Conservation (phyloP, 2,797 vertebrate species). For the Miichthys miiuy region DNA sequence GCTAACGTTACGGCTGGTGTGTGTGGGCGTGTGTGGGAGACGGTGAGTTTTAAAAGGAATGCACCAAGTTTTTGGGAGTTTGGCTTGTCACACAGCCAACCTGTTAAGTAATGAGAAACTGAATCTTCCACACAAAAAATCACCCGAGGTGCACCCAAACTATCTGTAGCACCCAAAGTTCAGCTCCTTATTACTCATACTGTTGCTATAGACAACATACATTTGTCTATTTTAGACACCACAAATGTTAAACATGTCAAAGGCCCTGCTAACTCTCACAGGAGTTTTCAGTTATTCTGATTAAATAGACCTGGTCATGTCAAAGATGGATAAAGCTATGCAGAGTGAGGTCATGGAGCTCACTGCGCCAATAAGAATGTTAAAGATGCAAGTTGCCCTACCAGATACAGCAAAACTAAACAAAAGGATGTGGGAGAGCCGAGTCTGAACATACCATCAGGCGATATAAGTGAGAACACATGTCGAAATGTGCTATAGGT, state of each 20-base stretch:
- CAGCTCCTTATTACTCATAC: background rate
- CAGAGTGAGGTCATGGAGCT: background rate
- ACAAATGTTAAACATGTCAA: background rate
- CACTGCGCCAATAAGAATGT: background rate
- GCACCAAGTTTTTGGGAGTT: constrained; percentile 48
- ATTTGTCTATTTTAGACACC: background rate
- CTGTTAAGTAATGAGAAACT: constrained; percentile 53
- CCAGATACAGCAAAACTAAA: background rate
- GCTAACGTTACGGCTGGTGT: constrained; percentile 29
- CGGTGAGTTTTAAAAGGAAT: constrained; percentile 59
- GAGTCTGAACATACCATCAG: background rate
- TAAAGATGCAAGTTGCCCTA: background rate
- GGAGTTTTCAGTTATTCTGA: background rate
- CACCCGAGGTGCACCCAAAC: background rate
- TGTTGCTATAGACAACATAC: background rate
- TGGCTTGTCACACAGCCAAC: constrained; percentile 38
- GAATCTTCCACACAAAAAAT: constrained; percentile 9
- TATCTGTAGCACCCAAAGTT: background rate
- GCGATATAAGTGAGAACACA: background rate
- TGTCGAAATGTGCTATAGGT: background rate
- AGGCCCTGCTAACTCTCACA: background rate
- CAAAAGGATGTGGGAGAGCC: background rate
- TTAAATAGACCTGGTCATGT: background rate
- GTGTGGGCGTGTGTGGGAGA: constrained; percentile 57
- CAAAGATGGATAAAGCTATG: background rate